Evolutionary conservation across 2,888 invertebrate species (phyloP).

Genomic region (Toxonevra muliebris): DNA sequence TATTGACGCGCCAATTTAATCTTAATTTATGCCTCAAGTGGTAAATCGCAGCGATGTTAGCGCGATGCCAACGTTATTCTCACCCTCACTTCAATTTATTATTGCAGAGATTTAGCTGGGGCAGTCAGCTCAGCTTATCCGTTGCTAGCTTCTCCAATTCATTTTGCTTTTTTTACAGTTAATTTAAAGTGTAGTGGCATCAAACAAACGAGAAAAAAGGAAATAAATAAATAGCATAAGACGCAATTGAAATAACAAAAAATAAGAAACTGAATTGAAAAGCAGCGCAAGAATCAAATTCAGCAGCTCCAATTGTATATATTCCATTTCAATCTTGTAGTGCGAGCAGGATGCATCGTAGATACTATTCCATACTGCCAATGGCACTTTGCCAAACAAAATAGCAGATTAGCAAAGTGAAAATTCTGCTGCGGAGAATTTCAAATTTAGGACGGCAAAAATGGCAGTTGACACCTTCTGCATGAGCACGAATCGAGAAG

Average conservation of each 20-base stretch:
- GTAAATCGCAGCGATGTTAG: conserved; percentile 4
- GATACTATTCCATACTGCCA: neutral
- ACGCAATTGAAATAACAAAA: neutral
- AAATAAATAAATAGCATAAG: neutral
- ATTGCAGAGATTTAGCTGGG: too few relatives aligned
- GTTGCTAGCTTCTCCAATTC: too few relatives aligned
- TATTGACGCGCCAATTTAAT: conserved; percentile 14
- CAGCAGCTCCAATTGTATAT: too few relatives aligned
- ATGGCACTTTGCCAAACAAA: conserved; percentile 11
- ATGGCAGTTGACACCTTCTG: conserved; percentile 13
- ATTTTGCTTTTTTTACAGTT: neutral
- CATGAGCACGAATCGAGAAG: neutral
- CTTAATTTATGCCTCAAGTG: conserved; percentile 1
- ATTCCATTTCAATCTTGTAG: too few relatives aligned
- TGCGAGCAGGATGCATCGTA: neutral
- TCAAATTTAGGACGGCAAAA: neutral
- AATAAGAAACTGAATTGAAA: too few relatives aligned
- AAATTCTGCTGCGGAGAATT: neutral
- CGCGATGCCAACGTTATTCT: neutral
- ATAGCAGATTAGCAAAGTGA: too few relatives aligned
- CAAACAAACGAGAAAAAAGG: neutral
- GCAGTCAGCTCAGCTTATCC: too few relatives aligned
- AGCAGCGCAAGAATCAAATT: too few relatives aligned
- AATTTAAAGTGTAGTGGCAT: neutral
- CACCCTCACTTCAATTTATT: too few relatives aligned